These are phyloP conservation scores for Plecotus auritus DNA, from an alignment of 2,113 vertebrate species.

Conservation along the genomic window DNA sequence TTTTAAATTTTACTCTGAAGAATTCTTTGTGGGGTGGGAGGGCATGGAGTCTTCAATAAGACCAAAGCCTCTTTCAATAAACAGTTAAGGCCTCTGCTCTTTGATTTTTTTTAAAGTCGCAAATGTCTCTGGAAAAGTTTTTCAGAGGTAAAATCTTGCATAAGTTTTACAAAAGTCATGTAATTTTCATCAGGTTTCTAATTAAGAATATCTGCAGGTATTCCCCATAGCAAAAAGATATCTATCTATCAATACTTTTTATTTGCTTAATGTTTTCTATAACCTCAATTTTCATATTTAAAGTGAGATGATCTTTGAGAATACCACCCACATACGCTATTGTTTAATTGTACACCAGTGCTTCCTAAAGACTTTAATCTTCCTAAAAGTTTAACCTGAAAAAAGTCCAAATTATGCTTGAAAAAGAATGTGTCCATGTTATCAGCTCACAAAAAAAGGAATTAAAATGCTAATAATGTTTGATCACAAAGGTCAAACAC, in stretches of 20 bases:
- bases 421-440: not conserved
- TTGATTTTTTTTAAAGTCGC: not conserved
- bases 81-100: not conserved
- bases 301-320: not conserved
- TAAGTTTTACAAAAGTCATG: not conserved
- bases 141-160: slow-evolving; percentile 17
- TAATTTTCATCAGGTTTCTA: not conserved
- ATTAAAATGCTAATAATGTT: not conserved
- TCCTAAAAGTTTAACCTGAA: not conserved
- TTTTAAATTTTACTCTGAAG: not conserved
- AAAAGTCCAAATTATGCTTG: not conserved
- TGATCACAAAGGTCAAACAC: not conserved
- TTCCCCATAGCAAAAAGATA: not conserved
- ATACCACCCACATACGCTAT: not conserved
- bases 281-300: not conserved
- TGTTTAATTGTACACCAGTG: not conserved
- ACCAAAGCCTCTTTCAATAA: not conserved
- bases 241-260: not conserved
- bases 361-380: not conserved
- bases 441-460: not conserved
- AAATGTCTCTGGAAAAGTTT: not conserved
- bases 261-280: slow-evolving; percentile 15
- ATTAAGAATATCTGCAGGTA: not conserved
- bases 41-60: not conserved
- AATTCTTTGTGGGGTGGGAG: not conserved